phyloP scores from a whole-genome alignment of 2,797 vertebrate species.

The Eleutherodactylus coqui region DNA sequence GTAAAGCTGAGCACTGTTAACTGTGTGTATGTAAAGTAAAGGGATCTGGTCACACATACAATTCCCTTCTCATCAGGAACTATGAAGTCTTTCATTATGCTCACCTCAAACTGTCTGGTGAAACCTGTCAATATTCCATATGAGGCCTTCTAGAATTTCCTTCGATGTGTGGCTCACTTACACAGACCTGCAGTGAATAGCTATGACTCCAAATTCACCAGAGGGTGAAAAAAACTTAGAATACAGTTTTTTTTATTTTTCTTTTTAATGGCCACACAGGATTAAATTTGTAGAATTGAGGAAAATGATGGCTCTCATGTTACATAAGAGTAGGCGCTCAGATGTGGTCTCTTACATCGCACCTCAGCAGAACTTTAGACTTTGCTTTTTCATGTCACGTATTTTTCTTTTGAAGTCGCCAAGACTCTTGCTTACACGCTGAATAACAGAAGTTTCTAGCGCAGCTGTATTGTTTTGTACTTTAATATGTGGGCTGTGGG shows the following conservation, averaged over 20 bases:
- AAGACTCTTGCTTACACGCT: not conserved
- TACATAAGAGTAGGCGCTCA: conserved; percentile 21
- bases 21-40: not conserved
- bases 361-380: conserved; percentile 38
- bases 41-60: not conserved
- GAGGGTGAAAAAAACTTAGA: conserved; percentile 17
- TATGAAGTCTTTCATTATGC: conserved; percentile 33
- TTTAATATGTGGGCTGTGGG: not conserved
- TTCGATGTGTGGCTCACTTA: conserved; percentile 22
- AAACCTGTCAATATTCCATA: conserved; percentile 4
- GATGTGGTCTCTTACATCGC: conserved; percentile 30
- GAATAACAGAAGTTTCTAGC: conserved; percentile 11
- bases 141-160: conserved; percentile 19
- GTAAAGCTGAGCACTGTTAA: not conserved
- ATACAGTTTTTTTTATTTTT: not conserved
- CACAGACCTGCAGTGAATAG: not conserved
- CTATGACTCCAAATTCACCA: not conserved
- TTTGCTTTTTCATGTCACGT: conserved; percentile 23
- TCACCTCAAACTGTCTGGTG: conserved; percentile 21
- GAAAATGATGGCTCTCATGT: conserved; percentile 29
- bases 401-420: conserved; percentile 36
- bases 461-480: not conserved
- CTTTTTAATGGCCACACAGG: conserved; percentile 11
- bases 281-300: conserved; percentile 13
- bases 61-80: not conserved